Evolutionary conservation across 2,797 vertebrate genomes (phyloP).

Genomic region (Microchirus variegatus): DNA sequence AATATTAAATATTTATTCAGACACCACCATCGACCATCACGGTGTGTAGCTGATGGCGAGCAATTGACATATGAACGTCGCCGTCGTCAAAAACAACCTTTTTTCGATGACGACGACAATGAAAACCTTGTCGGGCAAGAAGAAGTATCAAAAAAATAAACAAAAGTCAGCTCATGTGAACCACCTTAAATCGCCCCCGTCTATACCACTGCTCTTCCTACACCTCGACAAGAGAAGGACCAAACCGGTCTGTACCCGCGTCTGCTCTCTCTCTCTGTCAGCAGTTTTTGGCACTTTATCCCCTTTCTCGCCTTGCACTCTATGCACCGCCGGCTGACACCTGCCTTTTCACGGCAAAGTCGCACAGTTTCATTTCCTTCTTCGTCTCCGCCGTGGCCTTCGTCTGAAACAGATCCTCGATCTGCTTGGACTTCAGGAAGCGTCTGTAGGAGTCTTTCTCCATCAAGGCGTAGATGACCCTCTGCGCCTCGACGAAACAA

Average conservation of each 20-base stretch:
- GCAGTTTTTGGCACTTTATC: constrained; percentile 30
- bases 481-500: constrained; percentile 91
- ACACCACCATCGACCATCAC: background rate
- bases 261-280: background rate
- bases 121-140: no score
- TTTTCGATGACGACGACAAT: no score
- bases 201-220: constrained; percentile 1
- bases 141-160: background rate
- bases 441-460: constrained; percentile 95
- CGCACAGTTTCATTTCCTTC: constrained; percentile 57
- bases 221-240: constrained; percentile 1
- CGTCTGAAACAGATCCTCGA: constrained; percentile 77
- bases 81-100: no score
- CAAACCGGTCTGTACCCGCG: background rate
- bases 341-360: constrained; percentile 36
- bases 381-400: constrained; percentile 69
- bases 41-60: background rate
- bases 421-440: constrained; percentile 89
- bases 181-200: no score
- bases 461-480: constrained; percentile 91
- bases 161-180: background rate
- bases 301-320: constrained; percentile 1
- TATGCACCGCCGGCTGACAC: constrained; percentile 67
- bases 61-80: no score
- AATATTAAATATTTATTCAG: constrained; percentile 4